These are phyloP conservation scores for Percina caprodes DNA, from an alignment of 2,113 vertebrate genomes.

Conservation along the genomic window DNA sequence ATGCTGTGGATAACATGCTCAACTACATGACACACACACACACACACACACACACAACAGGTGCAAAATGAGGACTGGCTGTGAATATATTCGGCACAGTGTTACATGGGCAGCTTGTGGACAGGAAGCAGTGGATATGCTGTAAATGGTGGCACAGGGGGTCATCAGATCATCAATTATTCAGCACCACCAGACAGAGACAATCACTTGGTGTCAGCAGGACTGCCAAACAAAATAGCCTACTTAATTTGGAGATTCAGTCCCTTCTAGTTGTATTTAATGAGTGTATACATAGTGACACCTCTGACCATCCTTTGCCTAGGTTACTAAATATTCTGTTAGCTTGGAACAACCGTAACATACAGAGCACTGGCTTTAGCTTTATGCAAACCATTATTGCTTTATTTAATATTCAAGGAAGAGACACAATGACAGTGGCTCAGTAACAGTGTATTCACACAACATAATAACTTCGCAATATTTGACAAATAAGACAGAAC, in stretches of 20 bases:
- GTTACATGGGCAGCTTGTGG: slow-evolving; percentile 45
- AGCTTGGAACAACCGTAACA: not conserved
- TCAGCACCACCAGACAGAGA: slow-evolving; percentile 67
- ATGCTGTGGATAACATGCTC: not conserved
- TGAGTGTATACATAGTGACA: not conserved
- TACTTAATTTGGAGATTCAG: not conserved
- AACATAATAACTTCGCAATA: slow-evolving; percentile 60
- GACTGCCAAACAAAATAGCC: slow-evolving; percentile 14
- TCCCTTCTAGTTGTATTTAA: not conserved
- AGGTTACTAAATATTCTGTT: not conserved
- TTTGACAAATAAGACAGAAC: slow-evolving; percentile 43
- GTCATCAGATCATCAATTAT: slow-evolving; percentile 74
- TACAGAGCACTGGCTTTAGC: not conserved
- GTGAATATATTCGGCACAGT: slow-evolving; percentile 23
- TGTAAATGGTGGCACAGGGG: slow-evolving; percentile 41
- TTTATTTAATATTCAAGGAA: slow-evolving; percentile 68
- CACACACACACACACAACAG: slow-evolving; percentile 24
- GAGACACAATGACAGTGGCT: slow-evolving; percentile 44
- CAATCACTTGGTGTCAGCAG: slow-evolving; percentile 62
- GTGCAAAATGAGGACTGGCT: slow-evolving; percentile 45
- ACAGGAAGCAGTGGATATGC: slow-evolving; percentile 62
- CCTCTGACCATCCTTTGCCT: not conserved
- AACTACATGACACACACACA: not conserved
- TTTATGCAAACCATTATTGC: slow-evolving; percentile 49
- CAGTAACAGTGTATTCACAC: slow-evolving; percentile 39